Conservation (phyloP, 1,140 invertebrate species). For the Ips typographus region DNA sequence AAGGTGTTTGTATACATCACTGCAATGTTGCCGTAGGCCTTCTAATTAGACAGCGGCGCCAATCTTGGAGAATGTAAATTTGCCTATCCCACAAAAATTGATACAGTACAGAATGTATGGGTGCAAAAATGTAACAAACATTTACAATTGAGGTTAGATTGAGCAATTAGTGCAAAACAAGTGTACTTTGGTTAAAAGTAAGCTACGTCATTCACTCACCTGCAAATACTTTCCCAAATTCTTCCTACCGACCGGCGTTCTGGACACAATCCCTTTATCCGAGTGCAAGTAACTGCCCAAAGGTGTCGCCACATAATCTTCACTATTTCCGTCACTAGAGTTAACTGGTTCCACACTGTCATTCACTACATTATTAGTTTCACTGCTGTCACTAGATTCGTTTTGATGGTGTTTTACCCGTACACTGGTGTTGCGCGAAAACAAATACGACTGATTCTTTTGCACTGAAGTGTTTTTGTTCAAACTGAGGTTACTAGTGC, state of each 20-base stretch:
- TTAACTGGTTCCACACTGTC: constrained; percentile 8
- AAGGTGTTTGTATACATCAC: background rate
- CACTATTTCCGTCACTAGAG: constrained; percentile 19
- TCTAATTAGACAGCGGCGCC: background rate
- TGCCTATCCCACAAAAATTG: too few relatives aligned
- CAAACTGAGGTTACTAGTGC: constrained; percentile 33
- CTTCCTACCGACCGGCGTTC: constrained; percentile 49
- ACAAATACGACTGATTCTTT: constrained; percentile 43
- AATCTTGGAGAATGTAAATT: background rate
- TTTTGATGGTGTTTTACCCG: constrained; percentile 27
- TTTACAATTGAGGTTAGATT: background rate
- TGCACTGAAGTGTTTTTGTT: constrained; percentile 22
- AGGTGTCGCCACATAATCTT: constrained; percentile 38
- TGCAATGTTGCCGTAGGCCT: background rate
- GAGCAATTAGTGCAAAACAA: too few relatives aligned
- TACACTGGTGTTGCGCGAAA: constrained; percentile 11
- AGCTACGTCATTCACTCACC: constrained; percentile 36
- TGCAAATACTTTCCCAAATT: constrained; percentile 50
- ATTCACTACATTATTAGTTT: background rate
- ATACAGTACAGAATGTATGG: too few relatives aligned
- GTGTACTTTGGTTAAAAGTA: background rate
- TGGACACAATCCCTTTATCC: constrained; percentile 49
- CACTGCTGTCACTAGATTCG: background rate
- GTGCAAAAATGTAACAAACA: constrained; percentile 1
- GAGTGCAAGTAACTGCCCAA: constrained; percentile 49